Percentiles rank a stretch among this genome's conserved stretches.
Conservation (phyloP, 2,113 vertebrate species). For the Takifugu bimaculatus region DNA sequence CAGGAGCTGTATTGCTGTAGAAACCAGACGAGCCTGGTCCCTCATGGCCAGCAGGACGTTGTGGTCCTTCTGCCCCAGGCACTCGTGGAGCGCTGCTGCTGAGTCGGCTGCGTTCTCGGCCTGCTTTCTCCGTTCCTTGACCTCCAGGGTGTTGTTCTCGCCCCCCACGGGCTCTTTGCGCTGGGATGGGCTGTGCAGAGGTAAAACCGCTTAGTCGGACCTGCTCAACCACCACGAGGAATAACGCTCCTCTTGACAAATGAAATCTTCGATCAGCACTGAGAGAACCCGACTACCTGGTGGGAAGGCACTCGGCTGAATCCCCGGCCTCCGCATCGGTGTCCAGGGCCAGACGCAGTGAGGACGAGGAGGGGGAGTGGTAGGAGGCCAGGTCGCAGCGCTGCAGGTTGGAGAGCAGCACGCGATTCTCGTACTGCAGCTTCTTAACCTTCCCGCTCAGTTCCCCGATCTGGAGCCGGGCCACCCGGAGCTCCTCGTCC, state of each 20-base stretch:
- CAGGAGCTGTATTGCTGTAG: constrained; percentile 88
- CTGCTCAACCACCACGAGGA: not conserved
- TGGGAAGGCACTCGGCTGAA: constrained; percentile 86
- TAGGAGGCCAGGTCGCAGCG: constrained; percentile 92
- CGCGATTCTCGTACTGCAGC: constrained; percentile 97
- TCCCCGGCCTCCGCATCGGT: constrained; percentile 89
- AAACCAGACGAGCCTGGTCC: constrained; percentile 87
- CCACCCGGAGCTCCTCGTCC: constrained; percentile 85
- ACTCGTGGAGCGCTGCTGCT: constrained; percentile 28
- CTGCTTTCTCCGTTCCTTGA: constrained; percentile 62
- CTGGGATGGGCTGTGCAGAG: constrained; percentile 56
- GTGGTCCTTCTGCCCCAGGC: constrained; percentile 80
- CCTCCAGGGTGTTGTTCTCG: constrained; percentile 66
- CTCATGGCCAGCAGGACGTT: constrained; percentile 83
- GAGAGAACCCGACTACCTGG: constrained; percentile 37
- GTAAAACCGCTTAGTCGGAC: not conserved
- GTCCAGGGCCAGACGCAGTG: constrained; percentile 81
- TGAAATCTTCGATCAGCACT: too few species aligned
- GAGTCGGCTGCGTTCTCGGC: constrained; percentile 50
- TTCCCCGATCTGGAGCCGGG: constrained; percentile 90
- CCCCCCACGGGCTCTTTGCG: constrained; percentile 71
- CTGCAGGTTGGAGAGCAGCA: constrained; percentile 95
- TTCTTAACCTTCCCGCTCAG: constrained; percentile 95
- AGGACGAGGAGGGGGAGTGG: constrained; percentile 74
- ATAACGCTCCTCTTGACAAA: too few species aligned